Conservation (phyloP, 2,797 vertebrate genomes). For the Myotis myotis region DNA sequence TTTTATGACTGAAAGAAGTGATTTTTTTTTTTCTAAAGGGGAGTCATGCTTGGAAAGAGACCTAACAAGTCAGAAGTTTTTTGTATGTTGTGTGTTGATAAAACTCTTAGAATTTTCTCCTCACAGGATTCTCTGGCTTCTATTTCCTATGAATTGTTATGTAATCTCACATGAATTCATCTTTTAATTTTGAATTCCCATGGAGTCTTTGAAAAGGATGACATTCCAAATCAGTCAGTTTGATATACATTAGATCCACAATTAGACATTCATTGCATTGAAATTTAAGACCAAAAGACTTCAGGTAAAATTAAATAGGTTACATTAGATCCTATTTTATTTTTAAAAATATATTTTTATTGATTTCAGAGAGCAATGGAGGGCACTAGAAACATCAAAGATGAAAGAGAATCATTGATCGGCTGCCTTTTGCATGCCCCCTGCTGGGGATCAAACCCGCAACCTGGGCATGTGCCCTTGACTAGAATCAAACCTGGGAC, state of each 20-base stretch:
- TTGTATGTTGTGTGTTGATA: neutral
- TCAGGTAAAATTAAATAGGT: neutral
- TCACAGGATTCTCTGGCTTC: neutral
- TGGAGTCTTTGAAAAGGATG: constrained; percentile 6
- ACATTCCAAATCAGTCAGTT: neutral
- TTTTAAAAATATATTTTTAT: too few relatives aligned
- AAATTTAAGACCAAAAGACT: constrained; percentile 23
- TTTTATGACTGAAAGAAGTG: neutral
- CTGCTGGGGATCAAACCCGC: too few relatives aligned
- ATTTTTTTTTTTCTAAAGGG: neutral
- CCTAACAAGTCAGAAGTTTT: constrained; percentile 15
- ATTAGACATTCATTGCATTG: neutral
- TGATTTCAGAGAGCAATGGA: too few relatives aligned
- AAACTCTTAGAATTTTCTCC: constrained; percentile 35
- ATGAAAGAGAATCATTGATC: too few relatives aligned
- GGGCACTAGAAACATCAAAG: too few relatives aligned
- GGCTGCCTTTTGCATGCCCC: too few relatives aligned
- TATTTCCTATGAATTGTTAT: neutral
- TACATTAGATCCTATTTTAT: constrained; percentile 18
- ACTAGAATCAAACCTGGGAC: too few relatives aligned
- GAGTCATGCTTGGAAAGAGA: neutral
- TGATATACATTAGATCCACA: neutral
- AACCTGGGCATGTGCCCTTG: too few relatives aligned
- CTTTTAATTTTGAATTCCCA: constrained; percentile 49
- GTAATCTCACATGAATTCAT: neutral